Evolutionary conservation across 2,888 invertebrate species (phyloP).

Genomic region (Drosophila suboccidentalis): DNA sequence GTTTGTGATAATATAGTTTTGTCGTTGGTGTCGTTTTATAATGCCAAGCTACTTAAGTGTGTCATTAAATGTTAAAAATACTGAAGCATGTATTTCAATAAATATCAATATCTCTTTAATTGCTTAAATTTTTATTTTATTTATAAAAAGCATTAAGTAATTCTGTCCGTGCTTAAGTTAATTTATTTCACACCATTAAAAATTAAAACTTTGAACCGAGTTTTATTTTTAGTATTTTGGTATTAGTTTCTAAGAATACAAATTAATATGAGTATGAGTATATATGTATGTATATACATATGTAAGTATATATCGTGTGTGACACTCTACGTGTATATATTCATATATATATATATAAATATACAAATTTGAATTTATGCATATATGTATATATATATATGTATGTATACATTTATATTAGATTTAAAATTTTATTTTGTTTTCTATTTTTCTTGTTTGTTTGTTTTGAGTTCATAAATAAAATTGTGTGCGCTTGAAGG

Average conservation of each 20-base stretch:
- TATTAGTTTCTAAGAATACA: slow-evolving; percentile 77
- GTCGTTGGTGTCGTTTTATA: slow-evolving; percentile 32
- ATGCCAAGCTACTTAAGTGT: slow-evolving; percentile 60
- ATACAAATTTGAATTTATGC: slow-evolving; percentile 14
- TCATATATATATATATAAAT: slow-evolving; percentile 20
- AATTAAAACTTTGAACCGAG: slow-evolving; percentile 67
- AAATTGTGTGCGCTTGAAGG: slow-evolving; percentile 67
- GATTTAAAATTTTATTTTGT: slow-evolving; percentile 5
- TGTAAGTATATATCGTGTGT: slow-evolving; percentile 44
- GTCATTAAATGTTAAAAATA: slow-evolving; percentile 79
- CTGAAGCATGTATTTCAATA: slow-evolving; percentile 76
- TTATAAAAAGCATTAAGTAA: slow-evolving; percentile 76
- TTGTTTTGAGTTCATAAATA: slow-evolving; percentile 60
- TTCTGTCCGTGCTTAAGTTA: slow-evolving; percentile 77
- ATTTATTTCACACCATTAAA: slow-evolving; percentile 63
- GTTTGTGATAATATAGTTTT: slow-evolving; percentile 47
- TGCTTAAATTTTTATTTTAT: slow-evolving; percentile 56
- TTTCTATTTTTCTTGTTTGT: slow-evolving; percentile 4
- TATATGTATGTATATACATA: slow-evolving; percentile 60
- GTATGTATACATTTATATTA: slow-evolving; percentile 13
- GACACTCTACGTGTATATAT: slow-evolving; percentile 36
- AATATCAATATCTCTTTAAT: slow-evolving; percentile 71
- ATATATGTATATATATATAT: slow-evolving; percentile 14
- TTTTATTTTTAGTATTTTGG: slow-evolving; percentile 69
- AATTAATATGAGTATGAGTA: slow-evolving; percentile 64